Evolutionary conservation across 2,113 vertebrate genomes (phyloP).

Genomic region (Sarotherodon lohbergeri): DNA sequence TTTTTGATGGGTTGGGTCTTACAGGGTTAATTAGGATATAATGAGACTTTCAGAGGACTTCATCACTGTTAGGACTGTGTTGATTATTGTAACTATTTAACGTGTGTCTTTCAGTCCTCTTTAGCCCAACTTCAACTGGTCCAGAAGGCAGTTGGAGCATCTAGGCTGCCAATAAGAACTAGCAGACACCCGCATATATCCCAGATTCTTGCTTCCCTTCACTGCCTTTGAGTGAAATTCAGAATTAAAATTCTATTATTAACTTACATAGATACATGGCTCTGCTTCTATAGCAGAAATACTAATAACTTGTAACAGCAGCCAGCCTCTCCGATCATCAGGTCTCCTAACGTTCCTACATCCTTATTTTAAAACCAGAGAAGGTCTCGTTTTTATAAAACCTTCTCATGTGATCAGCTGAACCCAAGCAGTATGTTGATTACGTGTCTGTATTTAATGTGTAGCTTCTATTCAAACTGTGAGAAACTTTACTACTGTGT

Average conservation of each 20-base stretch:
- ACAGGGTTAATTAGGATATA: no score
- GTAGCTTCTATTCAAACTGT: background rate
- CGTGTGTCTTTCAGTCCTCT: background rate
- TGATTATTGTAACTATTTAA: background rate
- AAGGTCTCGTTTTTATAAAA: background rate
- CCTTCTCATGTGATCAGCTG: background rate
- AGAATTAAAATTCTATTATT: background rate
- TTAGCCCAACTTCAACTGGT: background rate
- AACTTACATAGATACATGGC: background rate
- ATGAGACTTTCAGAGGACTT: background rate
- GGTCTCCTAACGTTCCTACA: background rate
- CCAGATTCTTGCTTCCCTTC: background rate
- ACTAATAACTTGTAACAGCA: background rate
- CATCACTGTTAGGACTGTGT: background rate
- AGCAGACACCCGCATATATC: background rate
- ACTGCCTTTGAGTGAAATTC: background rate
- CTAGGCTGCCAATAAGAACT: background rate
- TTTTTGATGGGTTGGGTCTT: no score
- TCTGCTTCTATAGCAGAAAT: background rate
- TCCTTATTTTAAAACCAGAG: background rate
- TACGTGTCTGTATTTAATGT: background rate
- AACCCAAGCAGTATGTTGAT: background rate
- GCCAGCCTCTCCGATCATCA: background rate
- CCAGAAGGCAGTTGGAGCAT: background rate
- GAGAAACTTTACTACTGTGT: background rate